Base-by-base conservation (phyloP, 2,888 invertebrate species). In the Rhagophthalmus giganteus region DNA sequence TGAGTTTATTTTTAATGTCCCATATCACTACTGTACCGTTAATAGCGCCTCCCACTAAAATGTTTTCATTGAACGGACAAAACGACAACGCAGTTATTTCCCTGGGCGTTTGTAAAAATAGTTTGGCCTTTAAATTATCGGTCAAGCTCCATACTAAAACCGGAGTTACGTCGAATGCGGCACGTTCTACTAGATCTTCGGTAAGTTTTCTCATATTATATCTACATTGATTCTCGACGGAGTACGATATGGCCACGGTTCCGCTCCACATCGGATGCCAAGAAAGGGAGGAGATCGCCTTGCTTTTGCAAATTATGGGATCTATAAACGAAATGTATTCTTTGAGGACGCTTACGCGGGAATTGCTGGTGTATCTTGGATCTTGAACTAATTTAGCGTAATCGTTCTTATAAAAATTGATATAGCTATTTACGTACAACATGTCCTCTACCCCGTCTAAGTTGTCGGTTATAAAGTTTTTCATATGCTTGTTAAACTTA, bases 251-350 rank as follows among this genome's bases (percentile, higher is more conserved):
- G 0, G 83, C 86, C 1, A 84, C 78, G 6, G 85, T 78, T 1
- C 88, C 89, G 0, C 85, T 80, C 78, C 84, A 79, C 70, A 82
- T 78, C 0, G 85, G 87, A 74, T 88, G 88, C 83, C 88, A 90
- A 52, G 78, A 77, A 8, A 83, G 76, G 52, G 80, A 76, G 3
- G 83, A 81, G 26, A 90, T 81, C 68, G 80, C 83, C 60, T 86
- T 86, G 52, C 83, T 79, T 66, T 81, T 81, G 51, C 84, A 85
- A 64, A 81, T 77, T 1, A 74, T 66, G 1, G 85, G 81, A 63
- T 87, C 82, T 13, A 83, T 82, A 62, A 87, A 86, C 62, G 84
- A 83, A 35, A 83, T 78, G 55, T 81, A 79, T 55, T 83, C 82
- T 44, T 78, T 74, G 61, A 76, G 1, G 9, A 35, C 1, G 1